phyloP scores from a whole-genome alignment of 2,113 vertebrate species.

The Brachyhypopomus occidentalis region DNA sequence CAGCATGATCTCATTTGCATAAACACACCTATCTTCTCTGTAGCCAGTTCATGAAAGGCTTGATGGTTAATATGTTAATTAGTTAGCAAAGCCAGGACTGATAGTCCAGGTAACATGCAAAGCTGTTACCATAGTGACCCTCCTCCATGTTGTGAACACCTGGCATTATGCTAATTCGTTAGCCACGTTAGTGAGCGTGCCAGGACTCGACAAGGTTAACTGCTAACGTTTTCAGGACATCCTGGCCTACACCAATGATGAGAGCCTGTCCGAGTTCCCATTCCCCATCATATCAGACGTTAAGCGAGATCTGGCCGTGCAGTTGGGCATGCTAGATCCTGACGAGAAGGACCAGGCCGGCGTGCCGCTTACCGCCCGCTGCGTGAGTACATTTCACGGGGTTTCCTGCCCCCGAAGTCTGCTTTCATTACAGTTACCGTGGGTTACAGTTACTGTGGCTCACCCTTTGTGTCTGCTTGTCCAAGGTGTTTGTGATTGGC shows the following conservation, averaged over 20 bases:
- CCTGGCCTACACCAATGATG: slow-evolving; percentile 82
- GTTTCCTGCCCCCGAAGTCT: no score
- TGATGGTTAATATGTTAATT: no score
- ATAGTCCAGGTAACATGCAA: no score
- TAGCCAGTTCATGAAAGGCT: no score
- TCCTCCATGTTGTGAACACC: no score
- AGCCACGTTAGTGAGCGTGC: neutral
- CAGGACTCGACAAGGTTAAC: neutral
- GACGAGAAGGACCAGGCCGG: slow-evolving; percentile 83
- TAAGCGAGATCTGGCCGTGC: slow-evolving; percentile 82
- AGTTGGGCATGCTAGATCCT: slow-evolving; percentile 90
- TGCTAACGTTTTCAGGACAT: slow-evolving; percentile 79
- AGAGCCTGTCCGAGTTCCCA: slow-evolving; percentile 76
- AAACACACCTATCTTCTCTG: no score
- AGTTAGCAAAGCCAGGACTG: no score
- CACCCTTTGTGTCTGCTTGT: neutral
- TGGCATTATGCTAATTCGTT: neutral
- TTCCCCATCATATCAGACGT: slow-evolving; percentile 92
- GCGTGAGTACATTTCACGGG: slow-evolving; percentile 74
- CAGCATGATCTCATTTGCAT: no score
- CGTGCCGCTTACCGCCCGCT: slow-evolving; percentile 87
- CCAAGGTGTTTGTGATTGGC: slow-evolving; percentile 88
- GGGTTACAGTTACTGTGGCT: neutral
- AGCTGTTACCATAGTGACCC: no score
- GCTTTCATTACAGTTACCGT: no score